Conservation (phyloP, 1,140 invertebrate species). For the Tyrophagus putrescentiae region DNA sequence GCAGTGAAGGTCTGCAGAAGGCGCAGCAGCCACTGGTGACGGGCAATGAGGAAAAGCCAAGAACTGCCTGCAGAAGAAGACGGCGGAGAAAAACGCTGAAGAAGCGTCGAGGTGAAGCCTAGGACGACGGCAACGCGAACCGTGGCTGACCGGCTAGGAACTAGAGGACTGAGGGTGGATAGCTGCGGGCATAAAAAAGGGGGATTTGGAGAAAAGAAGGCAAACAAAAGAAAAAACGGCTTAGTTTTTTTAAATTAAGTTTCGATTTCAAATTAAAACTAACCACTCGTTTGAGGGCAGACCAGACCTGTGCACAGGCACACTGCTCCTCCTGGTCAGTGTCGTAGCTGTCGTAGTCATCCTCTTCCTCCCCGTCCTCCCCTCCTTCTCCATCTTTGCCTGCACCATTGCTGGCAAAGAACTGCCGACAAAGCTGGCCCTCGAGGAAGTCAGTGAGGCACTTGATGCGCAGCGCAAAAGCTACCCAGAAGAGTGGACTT, state of each 20-base stretch:
- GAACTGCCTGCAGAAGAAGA: no score
- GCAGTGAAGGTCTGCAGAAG: background rate
- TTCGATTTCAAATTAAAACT: no score
- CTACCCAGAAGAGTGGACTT: conserved; percentile 11
- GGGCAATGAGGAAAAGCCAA: background rate
- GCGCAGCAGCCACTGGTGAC: conserved; percentile 11
- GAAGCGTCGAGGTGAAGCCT: background rate
- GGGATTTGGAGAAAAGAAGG: background rate
- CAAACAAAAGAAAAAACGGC: background rate
- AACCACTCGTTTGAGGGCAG: background rate
- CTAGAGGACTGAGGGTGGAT: background rate
- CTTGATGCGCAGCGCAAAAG: conserved; percentile 1
- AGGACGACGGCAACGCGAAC: background rate
- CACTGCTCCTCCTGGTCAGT: background rate
- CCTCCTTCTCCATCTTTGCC: background rate
- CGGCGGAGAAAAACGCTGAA: background rate
- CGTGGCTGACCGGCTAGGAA: background rate
- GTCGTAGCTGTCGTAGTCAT: background rate
- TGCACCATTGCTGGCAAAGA: background rate
- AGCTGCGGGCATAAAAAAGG: no score
- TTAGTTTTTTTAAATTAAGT: no score
- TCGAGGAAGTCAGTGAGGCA: conserved; percentile 11
- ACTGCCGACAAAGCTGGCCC: background rate
- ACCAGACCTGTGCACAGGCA: background rate
- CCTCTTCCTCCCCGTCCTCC: background rate